Conservation (phyloP, 2,113 vertebrate species). For the cat (Felis catus) region DNA sequence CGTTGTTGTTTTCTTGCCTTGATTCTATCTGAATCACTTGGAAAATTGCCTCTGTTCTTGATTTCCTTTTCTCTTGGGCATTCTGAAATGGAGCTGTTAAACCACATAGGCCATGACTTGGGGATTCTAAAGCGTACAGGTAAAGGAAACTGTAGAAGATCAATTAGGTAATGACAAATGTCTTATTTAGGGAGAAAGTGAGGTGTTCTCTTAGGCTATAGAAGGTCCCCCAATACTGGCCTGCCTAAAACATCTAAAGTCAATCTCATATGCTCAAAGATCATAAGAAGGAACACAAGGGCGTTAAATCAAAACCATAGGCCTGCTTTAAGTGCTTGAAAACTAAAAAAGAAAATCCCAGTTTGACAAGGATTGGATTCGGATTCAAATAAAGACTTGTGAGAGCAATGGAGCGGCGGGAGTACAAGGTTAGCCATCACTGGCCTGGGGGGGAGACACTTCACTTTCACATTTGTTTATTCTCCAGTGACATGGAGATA, state of each 20-base stretch:
- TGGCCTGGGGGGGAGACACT: not conserved
- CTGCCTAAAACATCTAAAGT: constrained; percentile 45
- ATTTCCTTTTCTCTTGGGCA: not conserved
- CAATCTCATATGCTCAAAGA: not conserved
- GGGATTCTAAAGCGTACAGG: not conserved
- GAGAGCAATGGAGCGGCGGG: not conserved
- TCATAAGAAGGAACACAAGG: not conserved
- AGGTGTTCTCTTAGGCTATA: not conserved
- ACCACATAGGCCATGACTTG: no score
- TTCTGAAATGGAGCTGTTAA: not conserved
- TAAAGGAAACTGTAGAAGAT: not conserved
- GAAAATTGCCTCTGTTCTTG: not conserved
- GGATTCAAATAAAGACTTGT: constrained; percentile 1
- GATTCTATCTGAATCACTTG: not conserved
- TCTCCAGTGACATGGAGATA: not conserved
- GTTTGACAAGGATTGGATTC: constrained; percentile 21
- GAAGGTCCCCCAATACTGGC: not conserved
- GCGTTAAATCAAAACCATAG: not conserved
- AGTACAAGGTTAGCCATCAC: not conserved
- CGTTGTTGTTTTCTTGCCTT: not conserved
- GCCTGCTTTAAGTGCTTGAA: not conserved
- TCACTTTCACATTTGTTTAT: not conserved
- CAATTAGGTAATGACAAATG: not conserved
- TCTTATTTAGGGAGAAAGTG: not conserved
- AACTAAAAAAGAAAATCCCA: constrained; percentile 29